Conservation (phyloP, 2,797 vertebrate species). For the Miichthys miiuy region DNA sequence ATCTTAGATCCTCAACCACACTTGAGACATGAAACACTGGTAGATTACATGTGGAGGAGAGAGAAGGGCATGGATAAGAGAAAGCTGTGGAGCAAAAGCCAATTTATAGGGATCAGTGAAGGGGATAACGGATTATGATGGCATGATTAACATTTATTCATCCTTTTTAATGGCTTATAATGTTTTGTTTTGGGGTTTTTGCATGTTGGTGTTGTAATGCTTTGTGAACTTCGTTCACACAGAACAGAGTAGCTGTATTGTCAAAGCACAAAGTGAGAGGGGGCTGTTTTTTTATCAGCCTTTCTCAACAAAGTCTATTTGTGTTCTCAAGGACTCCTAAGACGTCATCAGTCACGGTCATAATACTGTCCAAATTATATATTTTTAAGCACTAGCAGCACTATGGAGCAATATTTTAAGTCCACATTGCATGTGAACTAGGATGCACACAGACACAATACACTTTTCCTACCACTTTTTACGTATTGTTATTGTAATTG, state of each 20-base stretch:
- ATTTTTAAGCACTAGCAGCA: neutral
- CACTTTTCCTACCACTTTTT: neutral
- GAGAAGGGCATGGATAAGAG: slow-evolving; percentile 21
- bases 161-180: slow-evolving; percentile 3
- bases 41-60: slow-evolving; percentile 31
- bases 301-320: neutral
- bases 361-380: neutral
- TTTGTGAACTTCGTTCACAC: neutral
- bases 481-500: too few relatives aligned
- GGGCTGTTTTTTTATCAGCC: neutral
- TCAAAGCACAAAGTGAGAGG: neutral
- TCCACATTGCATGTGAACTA: neutral
- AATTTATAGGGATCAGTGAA: slow-evolving; percentile 8
- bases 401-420: neutral
- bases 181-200: neutral
- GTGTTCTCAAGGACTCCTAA: neutral
- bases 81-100: slow-evolving; percentile 7
- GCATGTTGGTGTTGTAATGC: neutral
- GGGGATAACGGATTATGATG: slow-evolving; percentile 1
- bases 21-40: slow-evolving; percentile 6
- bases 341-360: neutral
- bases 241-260: neutral
- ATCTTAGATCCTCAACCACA: slow-evolving; percentile 19
- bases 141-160: neutral
- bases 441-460: neutral